Evolutionary conservation across 2,797 vertebrate genomes (phyloP), one percentile per base, ranked within the genome.

Genomic region (Aulostomus chinensis): DNA sequence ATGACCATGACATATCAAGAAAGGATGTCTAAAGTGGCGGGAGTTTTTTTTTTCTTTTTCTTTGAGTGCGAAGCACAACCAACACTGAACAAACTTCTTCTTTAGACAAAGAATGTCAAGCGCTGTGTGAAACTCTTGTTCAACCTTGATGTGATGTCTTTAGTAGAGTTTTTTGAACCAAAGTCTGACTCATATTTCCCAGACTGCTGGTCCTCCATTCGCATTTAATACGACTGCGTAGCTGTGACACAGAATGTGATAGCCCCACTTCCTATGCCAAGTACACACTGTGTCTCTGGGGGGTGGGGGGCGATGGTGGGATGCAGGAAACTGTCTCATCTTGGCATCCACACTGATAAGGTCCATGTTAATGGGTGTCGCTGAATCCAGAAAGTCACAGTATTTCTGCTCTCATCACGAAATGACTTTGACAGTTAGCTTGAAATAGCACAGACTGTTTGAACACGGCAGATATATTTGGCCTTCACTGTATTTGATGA

Each of bases 161-260:
- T 20, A 50, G 50, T 11, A 7, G 58, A 62, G 49, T 57, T 81
- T 70, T 68, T 38, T 43, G 71, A 77, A 58, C 41, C 51, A 15
- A 15, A 61, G 31, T 5, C 69, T 83, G 81, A 81, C 65, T 85
- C 81, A 80, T 76, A 68, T 81, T 75, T 80, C 69, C 68, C 73
- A 73, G 62, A 75, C 68, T 74, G 77, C 75, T 69, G 51, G 50
- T 60, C 58, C 50, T 73, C 64, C 69, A 76, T 77, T 68, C 72
- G 71, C 69, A 80, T 74, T 67, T 67, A 84, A 84, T 80, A 77
- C 30, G 55, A 67, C 63, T 73, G 69, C 45, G 66, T 42, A 70
- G 58, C 45, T 58, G 73, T 68, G 70, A 86, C 76, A 84, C 77
- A 74, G 45, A 83, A 82, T 69, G 67, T 77, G 73, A 87, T 76